Percentiles rank a stretch among this genome's conserved stretches.
Conservation (phyloP, 2,113 vertebrate species). For the Corydoras maculifer region DNA sequence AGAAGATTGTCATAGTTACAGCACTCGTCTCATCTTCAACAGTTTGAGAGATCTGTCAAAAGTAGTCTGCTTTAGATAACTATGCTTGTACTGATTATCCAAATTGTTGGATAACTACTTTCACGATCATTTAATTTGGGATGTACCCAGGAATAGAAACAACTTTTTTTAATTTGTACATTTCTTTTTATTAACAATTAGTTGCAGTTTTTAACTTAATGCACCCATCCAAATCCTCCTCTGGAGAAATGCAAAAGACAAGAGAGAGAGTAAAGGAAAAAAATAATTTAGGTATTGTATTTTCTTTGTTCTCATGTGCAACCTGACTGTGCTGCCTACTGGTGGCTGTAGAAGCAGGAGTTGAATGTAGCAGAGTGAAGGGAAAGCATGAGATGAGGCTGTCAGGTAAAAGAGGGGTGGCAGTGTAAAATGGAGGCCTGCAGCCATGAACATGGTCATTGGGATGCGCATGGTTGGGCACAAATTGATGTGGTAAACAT, state of each 20-base stretch:
- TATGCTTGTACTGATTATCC: not conserved
- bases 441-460: constrained; percentile 8
- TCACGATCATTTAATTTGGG: constrained; percentile 21
- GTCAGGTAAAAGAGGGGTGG: constrained; percentile 35
- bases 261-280: not conserved
- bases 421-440: constrained; percentile 31
- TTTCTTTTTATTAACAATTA: constrained; percentile 1
- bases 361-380: not conserved
- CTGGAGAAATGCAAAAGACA: not conserved
- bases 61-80: not conserved
- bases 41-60: not conserved
- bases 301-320: not conserved
- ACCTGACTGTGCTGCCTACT: constrained; percentile 32
- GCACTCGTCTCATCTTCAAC: constrained; percentile 10
- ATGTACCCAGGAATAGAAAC: constrained; percentile 4
- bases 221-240: not conserved
- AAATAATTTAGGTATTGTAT: not conserved
- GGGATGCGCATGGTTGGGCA: not conserved
- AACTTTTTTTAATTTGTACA: not conserved
- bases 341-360: constrained; percentile 9
- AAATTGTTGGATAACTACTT: constrained; percentile 33
- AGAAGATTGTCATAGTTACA: constrained; percentile 5
- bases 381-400: not conserved
- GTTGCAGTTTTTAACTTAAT: constrained; percentile 11
- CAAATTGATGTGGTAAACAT: constrained; percentile 15